Conservation (phyloP, 2,113 vertebrate species). For the Aspiorhynchus laticeps region DNA sequence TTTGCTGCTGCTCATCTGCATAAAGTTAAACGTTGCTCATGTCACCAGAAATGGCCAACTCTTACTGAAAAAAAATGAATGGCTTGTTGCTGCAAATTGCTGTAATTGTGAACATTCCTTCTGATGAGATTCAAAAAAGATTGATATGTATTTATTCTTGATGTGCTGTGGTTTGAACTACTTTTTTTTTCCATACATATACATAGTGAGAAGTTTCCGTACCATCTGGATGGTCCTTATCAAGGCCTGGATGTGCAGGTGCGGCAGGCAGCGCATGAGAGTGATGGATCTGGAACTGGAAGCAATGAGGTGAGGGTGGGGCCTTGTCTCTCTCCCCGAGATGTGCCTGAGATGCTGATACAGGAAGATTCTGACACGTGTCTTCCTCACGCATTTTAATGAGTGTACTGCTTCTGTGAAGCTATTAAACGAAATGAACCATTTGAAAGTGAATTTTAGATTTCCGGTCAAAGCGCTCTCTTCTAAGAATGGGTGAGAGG, state of each 20-base stretch:
- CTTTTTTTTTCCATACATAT: not conserved
- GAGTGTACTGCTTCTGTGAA: conserved; percentile 70
- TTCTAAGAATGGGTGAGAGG: conserved; percentile 70
- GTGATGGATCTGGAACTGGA: conserved; percentile 55
- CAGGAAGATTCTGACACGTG: conserved; percentile 58
- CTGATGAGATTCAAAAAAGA: not conserved
- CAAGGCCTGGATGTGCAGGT: conserved; percentile 43
- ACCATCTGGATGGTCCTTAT: not conserved
- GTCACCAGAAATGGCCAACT: not conserved
- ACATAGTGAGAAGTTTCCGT: not conserved
- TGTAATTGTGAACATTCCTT: not conserved
- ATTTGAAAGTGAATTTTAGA: conserved; percentile 87
- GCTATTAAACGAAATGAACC: conserved; percentile 73
- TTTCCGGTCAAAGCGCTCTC: conserved; percentile 76
- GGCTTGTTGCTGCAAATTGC: not conserved
- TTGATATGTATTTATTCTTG: not conserved
- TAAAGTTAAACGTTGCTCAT: conserved; percentile 1
- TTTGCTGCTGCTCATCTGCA: not conserved
- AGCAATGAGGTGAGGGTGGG: conserved; percentile 7
- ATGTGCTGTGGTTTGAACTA: not conserved
- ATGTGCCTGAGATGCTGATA: conserved; percentile 69
- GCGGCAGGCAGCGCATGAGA: conserved; percentile 65
- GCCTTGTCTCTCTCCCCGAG: conserved; percentile 33
- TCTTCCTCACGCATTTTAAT: conserved; percentile 72
- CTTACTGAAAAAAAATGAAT: conserved; percentile 20